Base-by-base conservation (phyloP, 2,888 invertebrate genomes). In the Phyllotreta cruciferae region DNA sequence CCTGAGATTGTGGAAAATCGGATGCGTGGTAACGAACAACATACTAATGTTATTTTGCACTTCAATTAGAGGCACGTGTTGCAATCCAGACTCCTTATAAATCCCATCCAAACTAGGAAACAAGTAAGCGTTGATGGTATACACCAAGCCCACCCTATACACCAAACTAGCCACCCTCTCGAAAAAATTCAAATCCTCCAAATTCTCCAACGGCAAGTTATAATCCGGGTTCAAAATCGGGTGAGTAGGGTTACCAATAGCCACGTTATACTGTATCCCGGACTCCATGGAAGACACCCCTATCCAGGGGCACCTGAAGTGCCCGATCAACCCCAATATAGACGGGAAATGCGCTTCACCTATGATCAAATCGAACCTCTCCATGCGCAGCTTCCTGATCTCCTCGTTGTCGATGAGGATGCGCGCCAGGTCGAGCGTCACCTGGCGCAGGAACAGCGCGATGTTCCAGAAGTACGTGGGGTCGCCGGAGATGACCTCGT, bases 151-250 rank as follows among this genome's bases (percentile, higher is more conserved):
- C 8, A 49, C 34, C 1, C 63, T 58, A 10, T 58, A 68, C 3
- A 70, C 6, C 4, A 67, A 65, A 63, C 75, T 77, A 5, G 68
- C 42, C 4, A 78, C 1, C 13, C 79, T 57, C 56, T 80, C 72
- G 3, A 60, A 53, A 62, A 79, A 77, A 10, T 64, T 74, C 58
- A 76, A 64, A 50, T 71, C 35, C 11, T 64, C 58, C 1, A 55
- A 34, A 36, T 67, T 60, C 1, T 55, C 45, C 39, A 74, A 70
- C 4, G 72, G 69, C 3, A 77, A 58, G 54, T 77, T 73, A 2
- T 71, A 38, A 57, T 78, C 77, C 3, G 81, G 80, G 35, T 76
- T 75, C 13, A 79, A 64, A 11, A 80, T 63, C 0, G 80, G 79
- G 71, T 79, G 76, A 0, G 71, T 66, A 0, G 76, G 76, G 64